These are phyloP conservation scores for Neoaliturus tenellus DNA, from an alignment of 2,888 invertebrate species.

Conservation along the genomic window DNA sequence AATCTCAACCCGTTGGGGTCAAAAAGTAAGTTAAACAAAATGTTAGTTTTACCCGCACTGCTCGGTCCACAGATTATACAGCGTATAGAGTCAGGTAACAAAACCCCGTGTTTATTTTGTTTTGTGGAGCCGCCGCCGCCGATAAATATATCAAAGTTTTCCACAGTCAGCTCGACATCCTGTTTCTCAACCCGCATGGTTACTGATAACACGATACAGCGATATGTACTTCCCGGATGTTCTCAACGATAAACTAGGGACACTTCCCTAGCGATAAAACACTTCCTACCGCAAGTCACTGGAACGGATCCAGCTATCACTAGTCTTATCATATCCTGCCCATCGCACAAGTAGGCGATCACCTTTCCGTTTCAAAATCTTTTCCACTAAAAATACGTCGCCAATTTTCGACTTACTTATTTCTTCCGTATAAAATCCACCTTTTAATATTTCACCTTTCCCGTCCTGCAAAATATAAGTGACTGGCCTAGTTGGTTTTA, in stretches of 20 bases:
- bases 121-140: too few species aligned
- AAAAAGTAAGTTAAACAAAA: constrained; percentile 47
- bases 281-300: too few species aligned
- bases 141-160: too few species aligned
- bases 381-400: constrained; percentile 50
- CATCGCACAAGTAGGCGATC: constrained; percentile 47
- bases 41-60: constrained; percentile 47
- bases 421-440: constrained; percentile 42
- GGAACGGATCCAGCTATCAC: constrained; percentile 47
- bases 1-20: constrained; percentile 48
- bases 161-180: too few species aligned
- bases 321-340: constrained; percentile 31
- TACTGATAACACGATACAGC: too few species aligned
- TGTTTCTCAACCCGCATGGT: not conserved
- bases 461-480: constrained; percentile 37
- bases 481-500: constrained; percentile 28
- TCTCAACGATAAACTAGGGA: too few species aligned
- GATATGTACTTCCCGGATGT: too few species aligned
- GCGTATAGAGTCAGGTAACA: constrained; percentile 34
- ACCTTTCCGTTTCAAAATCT: constrained; percentile 36
- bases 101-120: constrained; percentile 40
- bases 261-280: not conserved
- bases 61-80: constrained; percentile 42
- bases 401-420: not conserved
- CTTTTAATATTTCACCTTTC: constrained; percentile 28